A percentile compares a stretch with the other conserved stretches of the same genome.
Conservation (phyloP, 2,113 vertebrate genomes). For the Pholis gunnellus region DNA sequence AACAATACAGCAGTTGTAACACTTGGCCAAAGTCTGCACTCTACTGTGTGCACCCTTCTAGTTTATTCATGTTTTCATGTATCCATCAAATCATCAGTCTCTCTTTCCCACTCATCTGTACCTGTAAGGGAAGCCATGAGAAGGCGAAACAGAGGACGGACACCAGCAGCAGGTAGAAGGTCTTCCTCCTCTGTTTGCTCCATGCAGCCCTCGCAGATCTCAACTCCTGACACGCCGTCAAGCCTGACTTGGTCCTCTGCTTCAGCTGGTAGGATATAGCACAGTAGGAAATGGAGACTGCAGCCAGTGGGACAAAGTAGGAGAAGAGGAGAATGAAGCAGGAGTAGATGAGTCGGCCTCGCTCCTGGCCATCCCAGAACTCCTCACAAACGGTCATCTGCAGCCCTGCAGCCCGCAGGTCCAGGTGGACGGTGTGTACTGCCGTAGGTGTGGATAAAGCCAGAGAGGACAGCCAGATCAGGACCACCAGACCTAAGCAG, state of each 20-base stretch:
- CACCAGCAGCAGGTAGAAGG: conserved; percentile 86
- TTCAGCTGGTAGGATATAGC: conserved; percentile 87
- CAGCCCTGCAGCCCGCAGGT: conserved; percentile 85
- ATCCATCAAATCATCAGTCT: background rate
- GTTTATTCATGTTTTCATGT: background rate
- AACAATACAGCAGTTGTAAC: background rate
- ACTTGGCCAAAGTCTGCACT: background rate
- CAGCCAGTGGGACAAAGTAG: conserved; percentile 87
- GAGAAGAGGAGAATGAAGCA: conserved; percentile 88
- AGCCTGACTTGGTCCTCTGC: conserved; percentile 77
- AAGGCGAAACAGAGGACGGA: conserved; percentile 88
- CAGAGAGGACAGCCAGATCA: conserved; percentile 87
- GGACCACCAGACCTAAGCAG: conserved; percentile 81
- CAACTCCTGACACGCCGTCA: conserved; percentile 72
- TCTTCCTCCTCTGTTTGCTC: conserved; percentile 86
- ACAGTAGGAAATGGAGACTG: conserved; percentile 87
- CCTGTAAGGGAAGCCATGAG: conserved; percentile 92
- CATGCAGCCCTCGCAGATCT: conserved; percentile 80
- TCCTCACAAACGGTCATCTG: conserved; percentile 91
- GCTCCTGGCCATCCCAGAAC: conserved; percentile 87
- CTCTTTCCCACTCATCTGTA: conserved; percentile 37
- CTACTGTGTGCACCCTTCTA: background rate
- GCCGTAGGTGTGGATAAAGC: conserved; percentile 82
- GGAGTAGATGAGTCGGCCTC: conserved; percentile 85
- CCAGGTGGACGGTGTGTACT: conserved; percentile 86